Evolutionary conservation across 2,113 vertebrate genomes (phyloP).

Genomic region (Myrmophylax atrothorax): DNA sequence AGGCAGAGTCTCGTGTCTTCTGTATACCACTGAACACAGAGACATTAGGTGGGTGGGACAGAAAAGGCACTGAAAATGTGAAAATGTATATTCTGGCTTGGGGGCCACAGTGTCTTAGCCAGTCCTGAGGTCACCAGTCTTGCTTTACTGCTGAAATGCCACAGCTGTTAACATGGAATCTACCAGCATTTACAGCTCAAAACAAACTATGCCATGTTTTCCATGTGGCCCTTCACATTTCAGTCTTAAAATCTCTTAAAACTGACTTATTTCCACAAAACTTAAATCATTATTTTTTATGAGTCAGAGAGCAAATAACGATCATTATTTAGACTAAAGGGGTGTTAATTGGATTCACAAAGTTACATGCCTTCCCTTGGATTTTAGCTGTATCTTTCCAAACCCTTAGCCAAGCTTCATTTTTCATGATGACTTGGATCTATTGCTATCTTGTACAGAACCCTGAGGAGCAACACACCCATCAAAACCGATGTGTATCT

Average conservation of each 20-base stretch:
- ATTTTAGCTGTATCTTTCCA: background rate
- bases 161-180: background rate
- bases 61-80: background rate
- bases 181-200: background rate
- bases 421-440: background rate
- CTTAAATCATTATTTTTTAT: background rate
- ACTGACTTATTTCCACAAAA: background rate
- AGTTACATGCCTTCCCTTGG: background rate
- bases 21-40: background rate
- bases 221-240: background rate
- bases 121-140: background rate
- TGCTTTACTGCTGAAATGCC: background rate
- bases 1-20: background rate
- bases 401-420: background rate
- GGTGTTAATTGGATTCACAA: background rate
- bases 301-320: background rate
- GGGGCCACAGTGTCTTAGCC: background rate
- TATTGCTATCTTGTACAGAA: background rate
- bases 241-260: background rate
- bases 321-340: background rate
- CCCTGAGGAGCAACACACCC: background rate
- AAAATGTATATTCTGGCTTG: background rate
- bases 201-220: background rate
- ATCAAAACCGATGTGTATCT: background rate
- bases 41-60: background rate